Base-by-base conservation (phyloP, 2,113 vertebrate genomes). In the pig (Sus scrofa) region DNA sequence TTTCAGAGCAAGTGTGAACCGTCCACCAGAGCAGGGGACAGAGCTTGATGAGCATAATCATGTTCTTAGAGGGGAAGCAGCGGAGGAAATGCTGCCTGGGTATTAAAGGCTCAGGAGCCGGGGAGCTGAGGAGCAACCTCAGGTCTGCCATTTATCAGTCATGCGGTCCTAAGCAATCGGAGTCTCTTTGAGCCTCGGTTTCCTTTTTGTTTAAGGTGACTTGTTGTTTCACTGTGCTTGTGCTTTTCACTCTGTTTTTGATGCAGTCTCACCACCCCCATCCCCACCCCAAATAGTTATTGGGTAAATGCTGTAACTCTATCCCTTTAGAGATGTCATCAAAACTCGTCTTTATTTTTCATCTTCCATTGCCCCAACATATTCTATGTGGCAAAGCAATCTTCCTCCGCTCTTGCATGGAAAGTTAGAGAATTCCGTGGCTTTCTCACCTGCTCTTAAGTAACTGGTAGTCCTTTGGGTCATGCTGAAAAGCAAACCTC, bases 241-340 rank as follows among this genome's bases (percentile, higher is more conserved):
- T 60, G 78, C 16, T 91, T 93, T 86, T 65, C 7, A 68, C 75
- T 62, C 26, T 39, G 18, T 26, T 93, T 95, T 90, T 77, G 22
- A 12, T 60, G 16, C 3, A 70, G 77, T 67, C 6, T 56, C 44
- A 1, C 2, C 6, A 7, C 27, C 9, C 10, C n/a, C n/a, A n/a
- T n/a, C n/a, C n/a, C n/a, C n/a, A n/a, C n/a, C 44, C 56, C n/a
- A 68, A 52, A 6, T 39, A 3, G 16, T 34, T 77, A 30, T 52
- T 73, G 4, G 30, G 26, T 78, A 75, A 73, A 86, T 50, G 19
- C 32, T 82, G 1, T 52, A 70, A 77, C 34, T 86, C 16, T 58
- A 24, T 67, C 16, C 39, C 68, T 79, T 84, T 37, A 93, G 54
- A 65, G 26, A 78, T 9, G 4, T 1, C 1, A 44, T 74, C 9